phyloP scores from a whole-genome alignment of 64 coral and sea anemone species.

The Actinia equina region DNA sequence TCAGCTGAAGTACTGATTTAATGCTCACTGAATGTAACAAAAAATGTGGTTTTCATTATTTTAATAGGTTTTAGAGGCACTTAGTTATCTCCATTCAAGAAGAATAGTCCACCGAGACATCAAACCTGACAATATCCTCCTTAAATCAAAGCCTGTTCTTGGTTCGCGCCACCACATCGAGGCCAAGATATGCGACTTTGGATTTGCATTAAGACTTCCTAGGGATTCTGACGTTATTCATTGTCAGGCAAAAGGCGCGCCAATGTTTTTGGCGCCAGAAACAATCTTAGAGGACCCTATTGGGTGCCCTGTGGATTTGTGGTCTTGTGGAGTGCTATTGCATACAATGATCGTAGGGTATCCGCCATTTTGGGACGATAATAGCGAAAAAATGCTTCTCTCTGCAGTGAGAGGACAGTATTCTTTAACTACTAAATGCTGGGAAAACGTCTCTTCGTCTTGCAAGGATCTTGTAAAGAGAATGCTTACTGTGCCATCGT shows the following conservation, averaged over 20 bases:
- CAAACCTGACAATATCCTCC: slow-evolving; percentile 85
- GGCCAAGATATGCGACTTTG: slow-evolving; percentile 92
- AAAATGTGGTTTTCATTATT: not conserved
- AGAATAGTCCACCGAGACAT: slow-evolving; percentile 77
- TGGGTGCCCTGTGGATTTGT: slow-evolving; percentile 82
- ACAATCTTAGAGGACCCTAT: slow-evolving; percentile 82
- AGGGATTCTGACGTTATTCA: slow-evolving; percentile 58
- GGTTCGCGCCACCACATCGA: slow-evolving; percentile 14
- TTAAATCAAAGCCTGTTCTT: slow-evolving; percentile 41
- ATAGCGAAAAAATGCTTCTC: slow-evolving; percentile 75
- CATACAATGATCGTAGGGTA: slow-evolving; percentile 71
- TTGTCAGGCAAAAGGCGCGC: slow-evolving; percentile 81
- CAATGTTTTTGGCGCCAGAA: slow-evolving; percentile 89
- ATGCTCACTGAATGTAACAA: too few species aligned
- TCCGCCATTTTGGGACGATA: slow-evolving; percentile 90
- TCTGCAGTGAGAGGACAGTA: slow-evolving; percentile 68
- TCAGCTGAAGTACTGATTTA: too few species aligned
- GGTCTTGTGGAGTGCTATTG: slow-evolving; percentile 86
- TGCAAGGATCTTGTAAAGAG: slow-evolving; percentile 67
- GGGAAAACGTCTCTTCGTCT: slow-evolving; percentile 62
- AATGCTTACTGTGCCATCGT: slow-evolving; percentile 52
- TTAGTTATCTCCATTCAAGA: slow-evolving; percentile 68
- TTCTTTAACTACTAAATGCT: slow-evolving; percentile 49
- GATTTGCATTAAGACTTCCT: slow-evolving; percentile 69
- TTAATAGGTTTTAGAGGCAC: slow-evolving; percentile 64